A percentile compares a stretch with the other conserved stretches of the same genome.
Conservation (phyloP, 1,140 invertebrate species). For the Paralvinella palmiformis region DNA sequence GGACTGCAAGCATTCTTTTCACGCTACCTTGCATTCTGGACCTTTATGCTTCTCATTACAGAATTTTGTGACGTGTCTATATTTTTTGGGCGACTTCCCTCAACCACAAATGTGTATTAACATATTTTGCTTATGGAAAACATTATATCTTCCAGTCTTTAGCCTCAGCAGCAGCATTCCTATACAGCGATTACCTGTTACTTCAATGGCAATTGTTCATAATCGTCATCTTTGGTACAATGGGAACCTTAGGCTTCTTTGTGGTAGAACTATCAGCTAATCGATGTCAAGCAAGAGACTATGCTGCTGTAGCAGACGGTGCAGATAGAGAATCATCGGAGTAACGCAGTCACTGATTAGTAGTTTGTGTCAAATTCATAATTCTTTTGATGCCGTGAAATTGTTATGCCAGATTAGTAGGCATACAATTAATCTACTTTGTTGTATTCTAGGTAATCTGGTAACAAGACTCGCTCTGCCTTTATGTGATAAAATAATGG, state of each 20-base stretch:
- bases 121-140: not conserved
- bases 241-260: slow-evolving; percentile 76
- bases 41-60: not conserved
- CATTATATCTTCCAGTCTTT: slow-evolving; percentile 64
- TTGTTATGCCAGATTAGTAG: too few relatives aligned
- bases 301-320: too few relatives aligned
- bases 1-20: not conserved
- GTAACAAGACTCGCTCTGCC: too few relatives aligned
- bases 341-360: too few relatives aligned
- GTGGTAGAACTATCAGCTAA: too few relatives aligned
- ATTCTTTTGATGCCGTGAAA: too few relatives aligned
- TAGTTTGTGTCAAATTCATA: too few relatives aligned
- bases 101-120: not conserved
- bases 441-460: too few relatives aligned
- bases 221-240: slow-evolving; percentile 63
- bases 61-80: not conserved
- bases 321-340: too few relatives aligned
- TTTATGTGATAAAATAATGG: too few relatives aligned
- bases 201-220: slow-evolving; percentile 76
- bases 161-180: slow-evolving; percentile 81
- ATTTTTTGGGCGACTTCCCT: not conserved
- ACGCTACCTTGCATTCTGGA: not conserved
- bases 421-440: too few relatives aligned
- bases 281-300: too few relatives aligned
- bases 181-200: slow-evolving; percentile 71